These are phyloP conservation scores for Australoheros facetus DNA, from an alignment of 2,797 vertebrate species.

Conservation along the genomic window DNA sequence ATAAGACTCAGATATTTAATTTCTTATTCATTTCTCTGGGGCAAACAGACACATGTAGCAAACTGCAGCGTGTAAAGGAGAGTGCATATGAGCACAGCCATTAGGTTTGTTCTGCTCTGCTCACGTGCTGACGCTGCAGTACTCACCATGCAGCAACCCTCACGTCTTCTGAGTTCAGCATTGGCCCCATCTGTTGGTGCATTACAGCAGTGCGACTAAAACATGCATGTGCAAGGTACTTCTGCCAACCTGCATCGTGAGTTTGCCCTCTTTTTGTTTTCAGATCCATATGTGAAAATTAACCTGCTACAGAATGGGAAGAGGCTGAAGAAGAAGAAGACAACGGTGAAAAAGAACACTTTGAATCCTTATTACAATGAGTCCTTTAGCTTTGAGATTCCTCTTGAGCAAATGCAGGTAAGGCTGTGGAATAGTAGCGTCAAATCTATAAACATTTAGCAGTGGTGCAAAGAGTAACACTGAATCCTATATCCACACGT, in stretches of 20 bases:
- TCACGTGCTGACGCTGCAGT: slow-evolving; percentile 79
- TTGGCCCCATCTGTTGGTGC: slow-evolving; percentile 73
- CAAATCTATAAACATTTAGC: background rate
- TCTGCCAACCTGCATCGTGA: background rate
- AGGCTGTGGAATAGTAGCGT: background rate
- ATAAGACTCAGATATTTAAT: background rate
- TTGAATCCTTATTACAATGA: slow-evolving; percentile 98
- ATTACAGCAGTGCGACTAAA: slow-evolving; percentile 47
- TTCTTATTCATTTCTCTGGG: background rate
- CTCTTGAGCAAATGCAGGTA: slow-evolving; percentile 98
- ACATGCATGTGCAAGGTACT: background rate
- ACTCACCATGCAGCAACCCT: slow-evolving; percentile 51
- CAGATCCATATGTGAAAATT: slow-evolving; percentile 98
- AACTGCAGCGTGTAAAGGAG: slow-evolving; percentile 19
- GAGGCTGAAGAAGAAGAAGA: slow-evolving; percentile 98
- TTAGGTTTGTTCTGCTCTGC: slow-evolving; percentile 53
- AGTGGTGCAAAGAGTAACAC: background rate
- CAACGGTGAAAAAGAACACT: slow-evolving; percentile 98
- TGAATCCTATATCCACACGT: background rate
- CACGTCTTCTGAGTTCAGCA: slow-evolving; percentile 33
- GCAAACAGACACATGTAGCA: background rate
- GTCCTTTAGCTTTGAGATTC: slow-evolving; percentile 99
- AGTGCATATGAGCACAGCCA: slow-evolving; percentile 51
- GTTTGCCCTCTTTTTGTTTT: background rate
- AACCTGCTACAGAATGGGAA: slow-evolving; percentile 97